Evolutionary conservation across 2,888 invertebrate species (phyloP).

Genomic region (Chrysolina haemoptera): DNA sequence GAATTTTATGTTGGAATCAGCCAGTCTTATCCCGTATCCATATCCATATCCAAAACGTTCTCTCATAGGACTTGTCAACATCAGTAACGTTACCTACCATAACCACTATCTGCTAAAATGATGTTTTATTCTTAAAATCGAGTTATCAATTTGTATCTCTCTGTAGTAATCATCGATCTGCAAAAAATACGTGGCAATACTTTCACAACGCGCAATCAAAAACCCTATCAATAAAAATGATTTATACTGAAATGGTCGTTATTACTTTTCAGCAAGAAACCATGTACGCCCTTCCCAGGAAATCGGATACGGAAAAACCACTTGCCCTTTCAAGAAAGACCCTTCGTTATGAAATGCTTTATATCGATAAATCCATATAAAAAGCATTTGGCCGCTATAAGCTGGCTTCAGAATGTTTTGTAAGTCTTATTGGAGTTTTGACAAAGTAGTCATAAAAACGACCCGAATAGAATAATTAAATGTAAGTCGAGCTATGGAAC

Average conservation of each 20-base stretch:
- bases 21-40: no score
- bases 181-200: not conserved
- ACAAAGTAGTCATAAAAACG: slow-evolving; percentile 8
- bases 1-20: no score
- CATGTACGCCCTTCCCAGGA: not conserved
- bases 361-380: slow-evolving; percentile 14
- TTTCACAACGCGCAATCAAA: slow-evolving; percentile 30
- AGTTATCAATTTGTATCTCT: no score
- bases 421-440: not conserved
- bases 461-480: not conserved
- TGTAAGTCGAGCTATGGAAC: not conserved
- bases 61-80: no score
- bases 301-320: not conserved
- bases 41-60: no score
- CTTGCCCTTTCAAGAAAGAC: slow-evolving; percentile 9
- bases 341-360: not conserved
- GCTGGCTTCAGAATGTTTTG: not conserved
- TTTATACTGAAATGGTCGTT: slow-evolving; percentile 28
- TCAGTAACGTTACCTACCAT: no score
- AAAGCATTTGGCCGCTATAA: not conserved
- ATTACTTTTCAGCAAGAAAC: slow-evolving; percentile 27
- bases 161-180: no score
- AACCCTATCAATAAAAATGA: slow-evolving; percentile 37
- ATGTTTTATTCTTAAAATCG: no score
- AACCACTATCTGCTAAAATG: no score